These are phyloP conservation scores for Spongilla lacustris DNA, from an alignment of 37 sponge, comb jelly and placozoan genomes.

Conservation along the genomic window DNA sequence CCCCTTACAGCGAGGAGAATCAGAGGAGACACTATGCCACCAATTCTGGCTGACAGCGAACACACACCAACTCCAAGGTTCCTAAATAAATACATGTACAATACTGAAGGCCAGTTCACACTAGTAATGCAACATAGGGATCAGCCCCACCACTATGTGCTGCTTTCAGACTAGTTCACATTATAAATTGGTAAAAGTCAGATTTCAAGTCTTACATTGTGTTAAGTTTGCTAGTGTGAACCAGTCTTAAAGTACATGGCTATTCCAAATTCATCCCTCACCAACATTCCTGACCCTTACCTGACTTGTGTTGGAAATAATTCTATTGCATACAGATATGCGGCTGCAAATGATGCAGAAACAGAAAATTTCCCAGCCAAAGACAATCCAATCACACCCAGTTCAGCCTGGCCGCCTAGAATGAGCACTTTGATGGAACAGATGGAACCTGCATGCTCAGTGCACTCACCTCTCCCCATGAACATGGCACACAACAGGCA, in stretches of 20 bases:
- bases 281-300: constrained; percentile 8
- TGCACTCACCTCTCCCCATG: not conserved
- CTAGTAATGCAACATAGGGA: too few species aligned
- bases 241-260: too few species aligned
- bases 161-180: too few species aligned
- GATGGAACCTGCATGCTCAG: too few species aligned
- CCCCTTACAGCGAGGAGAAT: constrained; percentile 48
- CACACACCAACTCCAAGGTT: constrained; percentile 40
- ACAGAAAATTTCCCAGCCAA: constrained; percentile 64
- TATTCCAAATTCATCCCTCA: too few species aligned
- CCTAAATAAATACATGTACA: not conserved
- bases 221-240: too few species aligned
- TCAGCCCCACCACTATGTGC: too few species aligned
- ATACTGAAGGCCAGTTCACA: too few species aligned
- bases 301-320: constrained; percentile 82
- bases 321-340: constrained; percentile 69
- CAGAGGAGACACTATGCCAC: constrained; percentile 57
- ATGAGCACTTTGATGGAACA: too few species aligned
- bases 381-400: not conserved
- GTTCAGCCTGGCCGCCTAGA: not conserved
- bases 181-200: too few species aligned
- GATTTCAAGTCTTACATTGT: too few species aligned
- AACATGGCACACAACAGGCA: not conserved
- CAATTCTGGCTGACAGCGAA: constrained; percentile 39
- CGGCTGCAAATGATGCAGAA: constrained; percentile 50